Evolutionary conservation across 2,888 invertebrate species (phyloP).

Genomic region (Eupithecia abbreviata): DNA sequence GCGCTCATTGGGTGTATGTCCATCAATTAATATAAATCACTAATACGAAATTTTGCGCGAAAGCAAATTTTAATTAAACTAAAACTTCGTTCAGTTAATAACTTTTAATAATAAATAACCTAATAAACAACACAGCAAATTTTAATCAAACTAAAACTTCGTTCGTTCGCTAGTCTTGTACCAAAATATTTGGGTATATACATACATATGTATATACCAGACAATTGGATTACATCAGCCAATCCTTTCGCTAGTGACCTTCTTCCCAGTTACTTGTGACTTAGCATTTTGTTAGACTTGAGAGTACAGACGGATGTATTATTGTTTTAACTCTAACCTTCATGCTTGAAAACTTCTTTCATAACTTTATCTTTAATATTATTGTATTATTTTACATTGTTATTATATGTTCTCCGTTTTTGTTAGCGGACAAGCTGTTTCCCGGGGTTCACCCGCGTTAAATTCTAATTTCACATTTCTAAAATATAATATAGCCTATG

Average conservation of each 20-base stretch:
- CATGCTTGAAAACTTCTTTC: not conserved
- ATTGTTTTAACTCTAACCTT: slow-evolving; percentile 8
- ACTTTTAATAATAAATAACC: too few relatives aligned
- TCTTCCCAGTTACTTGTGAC: slow-evolving; percentile 29
- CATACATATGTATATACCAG: not conserved
- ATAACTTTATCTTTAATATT: too few relatives aligned
- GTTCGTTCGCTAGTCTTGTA: not conserved
- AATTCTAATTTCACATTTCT: too few relatives aligned
- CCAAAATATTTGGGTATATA: not conserved
- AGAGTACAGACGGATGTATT: slow-evolving; percentile 6
- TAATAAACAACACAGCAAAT: too few relatives aligned
- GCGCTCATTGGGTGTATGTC: too few relatives aligned
- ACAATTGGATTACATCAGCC: slow-evolving; percentile 40
- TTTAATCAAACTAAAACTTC: too few relatives aligned
- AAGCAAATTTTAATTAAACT: too few relatives aligned
- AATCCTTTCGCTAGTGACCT: slow-evolving; percentile 46
- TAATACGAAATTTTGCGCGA: too few relatives aligned
- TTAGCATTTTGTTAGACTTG: slow-evolving; percentile 12
- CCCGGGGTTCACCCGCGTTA: too few relatives aligned
- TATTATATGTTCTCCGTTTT: not conserved
- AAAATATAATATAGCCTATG: too few relatives aligned
- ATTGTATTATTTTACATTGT: not conserved
- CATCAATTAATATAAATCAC: too few relatives aligned
- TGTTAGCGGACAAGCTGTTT: not conserved
- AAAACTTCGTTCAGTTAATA: too few relatives aligned